Conservation (phyloP, 1,140 invertebrate genomes). For the Phthorimaea operculella region DNA sequence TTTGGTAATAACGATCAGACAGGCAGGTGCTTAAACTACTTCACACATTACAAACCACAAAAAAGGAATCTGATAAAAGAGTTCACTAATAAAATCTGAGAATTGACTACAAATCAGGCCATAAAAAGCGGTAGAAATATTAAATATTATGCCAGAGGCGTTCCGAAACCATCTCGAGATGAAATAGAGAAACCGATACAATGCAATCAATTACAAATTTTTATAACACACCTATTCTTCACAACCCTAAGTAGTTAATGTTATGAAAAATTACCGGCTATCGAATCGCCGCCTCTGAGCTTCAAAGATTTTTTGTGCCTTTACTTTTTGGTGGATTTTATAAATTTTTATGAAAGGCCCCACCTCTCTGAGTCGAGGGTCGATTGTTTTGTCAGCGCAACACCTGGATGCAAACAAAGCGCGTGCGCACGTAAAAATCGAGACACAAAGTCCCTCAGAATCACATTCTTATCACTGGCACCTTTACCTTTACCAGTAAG, state of each 20-base stretch:
- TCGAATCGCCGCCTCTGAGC: conserved; percentile 34
- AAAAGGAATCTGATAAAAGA: too few species aligned
- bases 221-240: conserved; percentile 58
- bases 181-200: conserved; percentile 35
- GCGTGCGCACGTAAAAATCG: conserved; percentile 17
- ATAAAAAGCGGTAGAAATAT: too few species aligned
- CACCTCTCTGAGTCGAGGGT: conserved; percentile 47
- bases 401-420: conserved; percentile 62
- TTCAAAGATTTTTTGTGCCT: conserved; percentile 39
- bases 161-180: conserved; percentile 9
- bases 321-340: conserved; percentile 9
- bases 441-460: too few species aligned
- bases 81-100: too few species aligned
- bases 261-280: conserved; percentile 62
- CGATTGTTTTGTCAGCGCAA: conserved; percentile 64
- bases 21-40: too few species aligned
- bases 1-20: too few species aligned
- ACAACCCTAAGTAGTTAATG: conserved; percentile 59
- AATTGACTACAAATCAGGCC: too few species aligned
- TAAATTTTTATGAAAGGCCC: conserved; percentile 52
- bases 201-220: conserved; percentile 56
- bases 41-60: too few species aligned
- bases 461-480: too few species aligned
- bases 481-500: too few species aligned
- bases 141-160: too few species aligned